Evolutionary conservation across 2,888 invertebrate genomes (phyloP).

Genomic region (Spatulosminthurus flaviceps): DNA sequence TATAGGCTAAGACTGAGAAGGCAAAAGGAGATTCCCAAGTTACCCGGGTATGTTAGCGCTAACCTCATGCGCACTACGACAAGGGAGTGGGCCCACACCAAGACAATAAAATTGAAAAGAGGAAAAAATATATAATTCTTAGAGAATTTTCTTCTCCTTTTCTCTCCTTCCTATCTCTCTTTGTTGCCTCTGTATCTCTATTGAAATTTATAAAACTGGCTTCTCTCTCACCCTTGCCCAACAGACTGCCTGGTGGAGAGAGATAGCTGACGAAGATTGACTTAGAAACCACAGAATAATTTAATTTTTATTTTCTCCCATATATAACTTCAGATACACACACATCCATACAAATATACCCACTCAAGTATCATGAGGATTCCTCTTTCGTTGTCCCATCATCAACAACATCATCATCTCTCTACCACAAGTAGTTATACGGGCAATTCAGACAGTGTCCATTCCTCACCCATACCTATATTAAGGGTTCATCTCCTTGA

Average conservation of each 20-base stretch:
- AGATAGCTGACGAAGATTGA: background rate
- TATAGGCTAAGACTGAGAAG: background rate
- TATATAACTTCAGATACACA: background rate
- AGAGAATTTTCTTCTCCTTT: slow-evolving; percentile 22
- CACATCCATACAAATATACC: background rate
- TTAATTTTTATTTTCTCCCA: background rate
- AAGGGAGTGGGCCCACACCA: slow-evolving; percentile 39
- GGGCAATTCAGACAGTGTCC: background rate
- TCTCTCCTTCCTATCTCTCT: slow-evolving; percentile 18
- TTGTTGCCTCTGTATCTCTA: slow-evolving; percentile 9
- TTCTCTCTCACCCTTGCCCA: slow-evolving; percentile 6
- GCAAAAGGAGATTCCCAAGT: slow-evolving; percentile 14
- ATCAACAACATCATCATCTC: too few relatives aligned
- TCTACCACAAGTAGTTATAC: background rate
- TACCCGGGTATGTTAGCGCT: slow-evolving; percentile 45
- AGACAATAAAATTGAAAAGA: slow-evolving; percentile 28
- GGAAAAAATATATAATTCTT: slow-evolving; percentile 24
- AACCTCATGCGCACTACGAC: slow-evolving; percentile 45
- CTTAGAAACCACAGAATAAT: background rate
- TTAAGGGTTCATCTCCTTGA: too few relatives aligned
- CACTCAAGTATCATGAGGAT: slow-evolving; percentile 14
- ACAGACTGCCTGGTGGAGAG: background rate
- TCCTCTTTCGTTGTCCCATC: slow-evolving; percentile 8
- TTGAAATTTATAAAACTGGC: slow-evolving; percentile 25
- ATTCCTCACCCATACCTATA: too few relatives aligned